Percentiles rank a stretch among this genome's conserved stretches.
Evolutionary conservation across 2,797 vertebrate genomes (phyloP).

Genomic region (Eupleurogrammus muticus): DNA sequence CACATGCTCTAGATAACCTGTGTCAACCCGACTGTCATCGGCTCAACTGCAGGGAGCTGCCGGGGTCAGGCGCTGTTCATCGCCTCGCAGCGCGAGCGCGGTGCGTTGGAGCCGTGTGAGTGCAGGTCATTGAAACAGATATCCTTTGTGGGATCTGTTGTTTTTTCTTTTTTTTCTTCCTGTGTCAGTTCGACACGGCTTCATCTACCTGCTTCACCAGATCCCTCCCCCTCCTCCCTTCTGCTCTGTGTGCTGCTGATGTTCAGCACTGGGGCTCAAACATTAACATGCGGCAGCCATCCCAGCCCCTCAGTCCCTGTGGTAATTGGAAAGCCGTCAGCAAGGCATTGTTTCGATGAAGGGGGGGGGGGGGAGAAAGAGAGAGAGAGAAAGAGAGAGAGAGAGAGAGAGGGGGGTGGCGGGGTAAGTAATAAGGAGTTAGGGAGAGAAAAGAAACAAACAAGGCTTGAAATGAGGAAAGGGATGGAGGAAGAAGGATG

Average conservation of each 20-base stretch:
- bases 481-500: slow-evolving; percentile 19
- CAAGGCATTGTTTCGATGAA: slow-evolving; percentile 70
- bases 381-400: slow-evolving; percentile 31
- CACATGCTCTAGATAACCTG: slow-evolving; percentile 7
- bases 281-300: slow-evolving; percentile 83
- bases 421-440: slow-evolving; percentile 55
- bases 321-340: slow-evolving; percentile 86
- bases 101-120: slow-evolving; percentile 4
- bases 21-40: slow-evolving; percentile 7
- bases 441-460: slow-evolving; percentile 50
- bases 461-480: slow-evolving; percentile 48
- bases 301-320: slow-evolving; percentile 73
- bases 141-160: slow-evolving; percentile 11
- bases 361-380: slow-evolving; percentile 48
- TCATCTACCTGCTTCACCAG: slow-evolving; percentile 24
- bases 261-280: slow-evolving; percentile 53
- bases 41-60: slow-evolving; percentile 27
- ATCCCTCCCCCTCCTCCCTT: slow-evolving; percentile 11
- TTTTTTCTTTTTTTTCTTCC: slow-evolving; percentile 31
- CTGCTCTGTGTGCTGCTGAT: slow-evolving; percentile 41
- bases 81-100: slow-evolving; percentile 10
- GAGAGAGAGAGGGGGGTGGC: slow-evolving; percentile 45
- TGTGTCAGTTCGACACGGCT: slow-evolving; percentile 45
- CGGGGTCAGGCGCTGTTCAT: slow-evolving; percentile 35
- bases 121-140: slow-evolving; percentile 20